Base-by-base conservation (phyloP, 1,140 invertebrate genomes). In the Pristionchus pacificus region DNA sequence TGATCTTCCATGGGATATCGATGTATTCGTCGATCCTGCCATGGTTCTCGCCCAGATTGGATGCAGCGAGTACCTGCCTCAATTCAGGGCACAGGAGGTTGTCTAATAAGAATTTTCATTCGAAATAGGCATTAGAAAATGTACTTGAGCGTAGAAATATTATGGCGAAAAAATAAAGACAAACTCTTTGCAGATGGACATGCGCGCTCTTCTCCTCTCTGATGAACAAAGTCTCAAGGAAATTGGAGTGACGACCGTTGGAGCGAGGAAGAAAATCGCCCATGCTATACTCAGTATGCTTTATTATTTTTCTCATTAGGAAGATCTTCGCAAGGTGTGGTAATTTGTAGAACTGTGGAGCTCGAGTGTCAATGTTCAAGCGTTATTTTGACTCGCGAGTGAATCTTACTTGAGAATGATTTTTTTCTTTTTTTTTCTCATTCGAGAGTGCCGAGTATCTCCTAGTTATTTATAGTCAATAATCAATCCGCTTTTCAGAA, bases 181-280 rank as follows among this genome's bases (percentile, higher is more conserved):
- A 14, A 32, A 10, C 14, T 14, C 13, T 13, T 0, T 30, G 14
- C 63, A 81, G 79, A 82, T 82, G 66, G 80, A 82, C 72, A 82
- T 82, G 81, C 77, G 80, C 49, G 80, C 80, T 49, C 82, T 82
- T 61, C 72, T 82, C 2, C 66, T 82, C 29, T 68, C 83, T n/a
- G 80, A 82, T 59, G 80, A 82, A 62, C 78, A 76, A 58, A 79
- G 77, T 66, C 68, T 82, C 1, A 81, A 83, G 59, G 79, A 79
- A 60, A 75, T 82, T 68, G 80, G 80, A 29, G 77, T 82, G 27
- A 71, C 75, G 3, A 82, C 81, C 31, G 74, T 82, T 61, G 80
- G 80, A 29, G 80, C 79, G 6, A 49, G 81, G 32, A 83, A 83
- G 72, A 82, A 82, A 65, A 81, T 82, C 61, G 72, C 75, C 62